These are phyloP conservation scores for Alaudala cheleensis DNA, from an alignment of 2,113 vertebrate genomes.

Conservation along the genomic window DNA sequence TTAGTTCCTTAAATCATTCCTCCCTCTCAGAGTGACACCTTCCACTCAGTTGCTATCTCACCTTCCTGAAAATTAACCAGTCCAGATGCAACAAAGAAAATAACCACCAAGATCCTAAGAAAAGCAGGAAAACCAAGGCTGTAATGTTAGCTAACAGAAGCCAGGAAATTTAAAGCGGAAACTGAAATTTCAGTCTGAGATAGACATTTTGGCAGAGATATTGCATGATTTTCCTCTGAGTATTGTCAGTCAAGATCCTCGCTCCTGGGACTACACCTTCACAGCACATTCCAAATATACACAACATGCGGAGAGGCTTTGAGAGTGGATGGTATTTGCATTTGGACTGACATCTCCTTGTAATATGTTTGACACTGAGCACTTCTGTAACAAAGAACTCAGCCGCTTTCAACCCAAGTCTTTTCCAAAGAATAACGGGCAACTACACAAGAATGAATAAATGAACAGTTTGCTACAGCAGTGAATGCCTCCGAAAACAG, in stretches of 20 bases:
- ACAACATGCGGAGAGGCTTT: conserved; percentile 8
- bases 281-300: conserved; percentile 42
- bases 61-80: neutral
- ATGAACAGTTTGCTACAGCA: conserved; percentile 63
- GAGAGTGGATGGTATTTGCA: conserved; percentile 37
- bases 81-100: conserved; percentile 44
- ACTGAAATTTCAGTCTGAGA: conserved; percentile 30
- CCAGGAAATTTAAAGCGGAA: conserved; percentile 19
- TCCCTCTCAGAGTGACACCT: neutral
- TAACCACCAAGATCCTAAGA: neutral
- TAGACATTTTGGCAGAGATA: conserved; percentile 48
- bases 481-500: conserved; percentile 55
- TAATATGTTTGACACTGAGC: conserved; percentile 41
- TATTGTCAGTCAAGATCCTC: conserved; percentile 56
- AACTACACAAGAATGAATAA: conserved; percentile 57
- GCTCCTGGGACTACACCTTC: conserved; percentile 56
- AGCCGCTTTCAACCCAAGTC: neutral
- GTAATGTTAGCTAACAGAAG: neutral
- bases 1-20: neutral
- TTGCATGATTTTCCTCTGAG: conserved; percentile 20
- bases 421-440: conserved; percentile 54
- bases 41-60: neutral
- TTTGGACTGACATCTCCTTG: conserved; percentile 52
- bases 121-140: neutral
- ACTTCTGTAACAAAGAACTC: conserved; percentile 39